Evolutionary conservation across 2,888 invertebrate species (phyloP), one percentile per base, ranked within the genome.

Genomic region (Leptopilina syphax): DNA sequence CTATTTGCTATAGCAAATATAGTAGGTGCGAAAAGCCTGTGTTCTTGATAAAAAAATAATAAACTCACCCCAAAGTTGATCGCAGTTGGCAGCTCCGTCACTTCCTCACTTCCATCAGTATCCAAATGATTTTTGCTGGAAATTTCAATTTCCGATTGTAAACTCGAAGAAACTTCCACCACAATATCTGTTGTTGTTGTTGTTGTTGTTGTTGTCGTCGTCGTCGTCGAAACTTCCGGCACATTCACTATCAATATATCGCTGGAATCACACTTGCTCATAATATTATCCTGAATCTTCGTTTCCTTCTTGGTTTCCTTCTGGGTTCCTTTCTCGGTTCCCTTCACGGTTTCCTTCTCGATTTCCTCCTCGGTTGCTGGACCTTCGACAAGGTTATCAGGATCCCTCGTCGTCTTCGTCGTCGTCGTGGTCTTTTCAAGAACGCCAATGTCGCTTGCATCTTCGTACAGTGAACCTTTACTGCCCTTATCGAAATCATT

Each of bases 261-360:
- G 77, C 87, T 90, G 18, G 91, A 91, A 77, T 89, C 90, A 81
- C 91, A 90, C 85, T 90, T 90, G 81, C 89, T 87, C 77, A 90
- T 82, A 66, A 83, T 84, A 66, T 87, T 85, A 63, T 86, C 81
- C 66, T 85, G 86, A 44, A 79, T 77, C 24, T 60, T 70, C n/a
- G 41, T n/a, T 24, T 34, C 77, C 76, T 78, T 81, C 54, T 60
- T 81, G 34, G 34, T 4, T 34, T 4, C 34, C 2, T 34, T 4
- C 34, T 34, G 2, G 34, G 34, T 34, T 34, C 34, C 34, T 0
- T 34, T 34, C 34, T 2, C 34, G 3, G 34, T 34, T 34, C 4
- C 34, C 34, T 34, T 34, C 34, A 3, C 34, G 34, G 4, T 34
- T 34, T 34, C 34, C 27, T 27, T 77, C 24, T 60, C 70, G 13